Evolutionary conservation across 2,113 vertebrate species (phyloP), one percentile per base, ranked within the genome.

Genomic region (Cnemophilus loriae): DNA sequence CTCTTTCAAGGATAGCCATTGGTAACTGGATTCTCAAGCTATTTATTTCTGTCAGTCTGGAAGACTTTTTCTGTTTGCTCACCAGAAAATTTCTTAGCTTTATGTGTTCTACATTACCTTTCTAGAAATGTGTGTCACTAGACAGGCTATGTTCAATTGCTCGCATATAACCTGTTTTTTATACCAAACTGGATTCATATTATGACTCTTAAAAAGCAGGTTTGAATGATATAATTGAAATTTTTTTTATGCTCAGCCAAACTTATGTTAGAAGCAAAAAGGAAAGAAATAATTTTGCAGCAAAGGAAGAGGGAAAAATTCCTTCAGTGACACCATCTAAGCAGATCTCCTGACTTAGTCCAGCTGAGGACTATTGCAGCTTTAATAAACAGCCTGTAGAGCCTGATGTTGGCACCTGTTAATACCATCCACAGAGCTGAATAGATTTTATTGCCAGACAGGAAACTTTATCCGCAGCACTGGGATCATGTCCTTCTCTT

Each of bases 391-490:
- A 60, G 84, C 26, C 71, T 37, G 73, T 37, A 61, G 53, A 94
- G 67, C 37, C 70, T 86, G 55, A 44, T 89, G 79, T 41, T 96
- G 95, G 92, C 95, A 96, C 92, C 92, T 93, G 88, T 68, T 90
- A 94, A 90, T 94, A 96, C 79, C 87, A 90, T 93, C 75, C 85
- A 68, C 47, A 71, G 79, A 86, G 41, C 83, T 56, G 63, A 90
- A 91, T 4, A 5, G 16, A 22, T 90, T 94, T 84, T 42, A 71
- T 32, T 96, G 79, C 96, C 93, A 97, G 85, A 96, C 52, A 88
- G 90, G 84, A 96, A 97, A 97, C 79, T 87, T 83, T 77, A 96
- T 93, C 87, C 90, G 52, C 78, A 95, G 79, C 88, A 64, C 24
- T 81, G 82, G 85, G 90, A 96, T 88, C 68, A 18, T 56, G 76